phyloP scores from a whole-genome alignment of 2,113 vertebrate genomes.

The Perognathus longimembris region DNA sequence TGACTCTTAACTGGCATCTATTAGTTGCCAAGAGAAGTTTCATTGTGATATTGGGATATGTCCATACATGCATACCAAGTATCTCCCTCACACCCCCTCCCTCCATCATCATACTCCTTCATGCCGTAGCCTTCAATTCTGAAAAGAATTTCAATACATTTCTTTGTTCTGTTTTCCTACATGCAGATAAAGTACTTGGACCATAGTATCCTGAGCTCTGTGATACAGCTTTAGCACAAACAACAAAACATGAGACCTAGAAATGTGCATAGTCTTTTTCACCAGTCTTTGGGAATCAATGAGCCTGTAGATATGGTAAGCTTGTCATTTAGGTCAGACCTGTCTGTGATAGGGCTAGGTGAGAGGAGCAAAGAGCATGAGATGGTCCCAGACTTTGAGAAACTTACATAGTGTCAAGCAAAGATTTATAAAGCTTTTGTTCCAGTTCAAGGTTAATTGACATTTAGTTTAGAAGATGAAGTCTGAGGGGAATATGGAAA shows the following conservation, averaged over 20 bases:
- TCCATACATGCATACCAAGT: too few relatives aligned
- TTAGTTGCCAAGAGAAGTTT: too few relatives aligned
- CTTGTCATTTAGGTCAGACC: fast-evolving
- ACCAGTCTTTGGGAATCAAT: not conserved
- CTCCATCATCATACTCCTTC: too few relatives aligned
- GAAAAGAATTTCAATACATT: too few relatives aligned
- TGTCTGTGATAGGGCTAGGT: not conserved
- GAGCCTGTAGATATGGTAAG: too few relatives aligned
- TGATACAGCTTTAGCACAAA: not conserved
- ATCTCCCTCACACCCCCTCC: too few relatives aligned
- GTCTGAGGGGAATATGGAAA: not conserved
- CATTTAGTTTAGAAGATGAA: not conserved
- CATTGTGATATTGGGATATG: too few relatives aligned
- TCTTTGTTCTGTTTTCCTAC: too few relatives aligned
- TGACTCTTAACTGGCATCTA: too few relatives aligned
- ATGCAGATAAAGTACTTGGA: too few relatives aligned
- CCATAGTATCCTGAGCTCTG: too few relatives aligned
- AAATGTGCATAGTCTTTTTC: not conserved
- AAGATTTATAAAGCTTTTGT: not conserved
- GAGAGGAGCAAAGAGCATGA: not conserved
- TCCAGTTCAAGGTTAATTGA: not conserved
- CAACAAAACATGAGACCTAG: not conserved
- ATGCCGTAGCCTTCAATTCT: too few relatives aligned
- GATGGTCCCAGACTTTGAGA: not conserved
- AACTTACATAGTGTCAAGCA: not conserved